Evolutionary conservation across 2,888 invertebrate genomes (phyloP).

Genomic region (Euclidia mi): DNA sequence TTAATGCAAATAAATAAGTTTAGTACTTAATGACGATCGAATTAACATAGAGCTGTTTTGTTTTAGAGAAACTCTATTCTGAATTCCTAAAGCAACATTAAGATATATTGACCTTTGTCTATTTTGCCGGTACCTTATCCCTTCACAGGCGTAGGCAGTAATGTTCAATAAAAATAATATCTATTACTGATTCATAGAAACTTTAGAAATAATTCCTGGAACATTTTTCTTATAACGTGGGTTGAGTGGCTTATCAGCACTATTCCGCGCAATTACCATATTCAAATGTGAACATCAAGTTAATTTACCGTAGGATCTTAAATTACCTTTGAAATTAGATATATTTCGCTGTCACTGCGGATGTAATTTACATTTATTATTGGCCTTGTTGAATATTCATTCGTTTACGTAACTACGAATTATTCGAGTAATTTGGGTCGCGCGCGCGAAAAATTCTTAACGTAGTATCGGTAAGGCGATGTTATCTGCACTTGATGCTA

Average conservation of each 20-base stretch:
- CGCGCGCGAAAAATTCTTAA: constrained; percentile 56
- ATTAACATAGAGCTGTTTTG: too few species aligned
- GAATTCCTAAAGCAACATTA: too few species aligned
- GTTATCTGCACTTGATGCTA: constrained; percentile 45
- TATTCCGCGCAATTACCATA: constrained; percentile 64
- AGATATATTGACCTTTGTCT: too few species aligned
- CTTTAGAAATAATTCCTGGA: constrained; percentile 7
- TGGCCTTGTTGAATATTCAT: constrained; percentile 73
- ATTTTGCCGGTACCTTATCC: too few species aligned
- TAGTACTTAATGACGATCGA: neutral
- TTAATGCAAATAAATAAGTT: constrained; percentile 17
- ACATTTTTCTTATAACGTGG: constrained; percentile 29
- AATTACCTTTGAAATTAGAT: constrained; percentile 77
- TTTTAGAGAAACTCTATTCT: too few species aligned
- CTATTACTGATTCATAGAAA: constrained; percentile 11
- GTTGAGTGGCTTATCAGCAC: constrained; percentile 39
- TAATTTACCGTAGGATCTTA: constrained; percentile 72
- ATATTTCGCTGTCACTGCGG: constrained; percentile 73
- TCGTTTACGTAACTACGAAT: constrained; percentile 47
- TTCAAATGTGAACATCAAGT: constrained; percentile 70
- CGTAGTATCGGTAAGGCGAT: constrained; percentile 48
- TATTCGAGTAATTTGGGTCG: constrained; percentile 44
- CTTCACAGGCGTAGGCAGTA: too few species aligned
- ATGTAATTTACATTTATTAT: constrained; percentile 77
- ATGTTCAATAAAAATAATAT: too few species aligned